Percentiles rank a stretch among this genome's conserved stretches.
Evolutionary conservation across 1,140 invertebrate species (phyloP).

Genomic region (Ceratina calcarata): DNA sequence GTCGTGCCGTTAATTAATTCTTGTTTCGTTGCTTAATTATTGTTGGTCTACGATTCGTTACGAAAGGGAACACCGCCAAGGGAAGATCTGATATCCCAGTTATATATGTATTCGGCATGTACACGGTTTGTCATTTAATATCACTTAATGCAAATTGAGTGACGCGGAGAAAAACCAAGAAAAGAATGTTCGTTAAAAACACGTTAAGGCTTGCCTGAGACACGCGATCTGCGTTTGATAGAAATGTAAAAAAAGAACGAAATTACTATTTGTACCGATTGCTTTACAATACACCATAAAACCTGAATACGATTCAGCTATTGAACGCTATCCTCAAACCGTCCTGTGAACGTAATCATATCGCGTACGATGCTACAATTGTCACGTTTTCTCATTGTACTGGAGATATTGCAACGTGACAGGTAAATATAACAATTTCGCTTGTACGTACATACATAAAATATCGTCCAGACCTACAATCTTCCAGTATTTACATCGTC

Average conservation of each 20-base stretch:
- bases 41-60: not conserved
- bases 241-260: constrained; percentile 21
- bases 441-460: not conserved
- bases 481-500: not conserved
- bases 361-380: not conserved
- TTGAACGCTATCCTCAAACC: constrained; percentile 29
- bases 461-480: no score
- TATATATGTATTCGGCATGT: not conserved
- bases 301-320: constrained; percentile 22
- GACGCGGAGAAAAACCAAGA: not conserved
- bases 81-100: constrained; percentile 15
- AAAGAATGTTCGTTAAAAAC: not conserved
- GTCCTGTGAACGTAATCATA: not conserved
- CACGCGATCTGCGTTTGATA: constrained; percentile 38
- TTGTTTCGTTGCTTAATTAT: not conserved
- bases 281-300: not conserved
- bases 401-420: constrained; percentile 3
- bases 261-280: constrained; percentile 17
- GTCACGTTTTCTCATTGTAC: constrained; percentile 8
- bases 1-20: constrained; percentile 4
- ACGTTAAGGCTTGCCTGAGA: not conserved
- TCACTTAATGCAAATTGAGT: constrained; percentile 25
- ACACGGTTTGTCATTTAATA: constrained; percentile 16
- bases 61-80: not conserved
- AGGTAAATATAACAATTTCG: constrained; percentile 10